Evolutionary conservation across 2,113 vertebrate genomes (phyloP), one percentile per base, ranked within the genome.

Genomic region (Campylomormyrus tamandua): DNA sequence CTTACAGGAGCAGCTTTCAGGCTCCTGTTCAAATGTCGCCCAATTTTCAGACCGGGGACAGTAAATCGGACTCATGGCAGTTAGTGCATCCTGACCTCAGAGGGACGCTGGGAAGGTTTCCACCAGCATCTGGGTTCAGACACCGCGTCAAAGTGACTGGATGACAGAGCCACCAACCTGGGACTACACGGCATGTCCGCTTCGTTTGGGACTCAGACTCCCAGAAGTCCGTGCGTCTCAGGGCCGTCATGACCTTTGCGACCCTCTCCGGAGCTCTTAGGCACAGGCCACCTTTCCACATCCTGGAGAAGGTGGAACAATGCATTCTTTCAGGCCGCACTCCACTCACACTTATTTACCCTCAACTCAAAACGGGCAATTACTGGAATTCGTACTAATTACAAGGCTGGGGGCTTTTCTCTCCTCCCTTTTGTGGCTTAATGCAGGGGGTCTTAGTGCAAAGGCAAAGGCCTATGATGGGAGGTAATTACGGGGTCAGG

Each of bases 381-480:
- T 87, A 15, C 11, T 21, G 80, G 83, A 35, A 87, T 70, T 42
- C 85, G 49, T 77, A 87, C 45, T 62, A 87, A 58, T 87, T 35
- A 88, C 56, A 70, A 39, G 58, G 62, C 89, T 50, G 9, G 83
- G 80, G 31, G 35, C 5, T 24, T 46, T 56, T 46, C 39, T 42
- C 49, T 86, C 39, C 49, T n/a, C 27, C 85, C 50, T 53, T 85
- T 56, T 86, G 83, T 86, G 45, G 45, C 58, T 89, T 70, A 88
- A 90, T 87, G 83, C 84, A 80, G 62, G 66, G 50, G 45, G 27
- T 88, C 42, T 90, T 87, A 90, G 84, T 45, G 87, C 74, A 50
- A 45, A 53, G 48, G 87, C 89, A 83, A 77, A 70, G 87, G 87
- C 17, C 90, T 46, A 31, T 90, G 90, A 91, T 88, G 53, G 77